Percentiles rank a stretch among this genome's conserved stretches.
phyloP scores from a whole-genome alignment of 2,888 invertebrate genomes.

The Pachydiplax longipennis region DNA sequence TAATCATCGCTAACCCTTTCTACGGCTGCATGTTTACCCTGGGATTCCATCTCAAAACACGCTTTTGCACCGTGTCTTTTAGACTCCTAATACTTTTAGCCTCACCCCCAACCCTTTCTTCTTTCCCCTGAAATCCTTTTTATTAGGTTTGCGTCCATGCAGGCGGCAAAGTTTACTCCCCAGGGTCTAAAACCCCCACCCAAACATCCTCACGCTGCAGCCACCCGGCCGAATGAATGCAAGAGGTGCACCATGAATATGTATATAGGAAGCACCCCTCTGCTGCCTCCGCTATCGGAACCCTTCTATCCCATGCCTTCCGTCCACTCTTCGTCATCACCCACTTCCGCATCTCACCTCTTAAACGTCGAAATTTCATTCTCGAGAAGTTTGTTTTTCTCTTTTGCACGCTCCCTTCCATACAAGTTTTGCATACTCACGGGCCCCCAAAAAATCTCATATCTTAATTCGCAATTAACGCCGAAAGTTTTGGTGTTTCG shows the following conservation, averaged over 20 bases:
- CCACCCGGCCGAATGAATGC: conserved; percentile 34
- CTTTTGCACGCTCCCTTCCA: neutral
- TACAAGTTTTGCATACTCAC: neutral
- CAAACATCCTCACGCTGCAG: neutral
- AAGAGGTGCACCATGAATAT: conserved; percentile 36
- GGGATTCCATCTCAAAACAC: conserved; percentile 26
- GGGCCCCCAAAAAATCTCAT: neutral
- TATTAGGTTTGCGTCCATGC: conserved; percentile 36
- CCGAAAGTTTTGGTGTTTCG: too few relatives aligned
- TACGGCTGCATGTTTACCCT: conserved; percentile 21
- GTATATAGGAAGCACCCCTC: conserved; percentile 17
- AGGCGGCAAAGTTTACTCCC: conserved; percentile 36
- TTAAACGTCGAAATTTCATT: neutral
- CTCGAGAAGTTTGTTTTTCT: neutral
- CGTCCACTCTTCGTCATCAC: too few relatives aligned
- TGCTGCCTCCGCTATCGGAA: neutral
- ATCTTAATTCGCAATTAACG: too few relatives aligned
- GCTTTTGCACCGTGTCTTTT: conserved; percentile 24
- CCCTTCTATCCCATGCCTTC: neutral
- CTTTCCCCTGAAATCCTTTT: conserved; percentile 28
- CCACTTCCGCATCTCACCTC: neutral
- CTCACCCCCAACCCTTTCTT: neutral
- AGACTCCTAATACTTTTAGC: conserved; percentile 30
- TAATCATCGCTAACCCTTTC: conserved; percentile 24
- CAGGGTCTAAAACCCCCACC: neutral